Base-by-base conservation (phyloP, 2,113 vertebrate genomes). In the Cariama cristata region DNA sequence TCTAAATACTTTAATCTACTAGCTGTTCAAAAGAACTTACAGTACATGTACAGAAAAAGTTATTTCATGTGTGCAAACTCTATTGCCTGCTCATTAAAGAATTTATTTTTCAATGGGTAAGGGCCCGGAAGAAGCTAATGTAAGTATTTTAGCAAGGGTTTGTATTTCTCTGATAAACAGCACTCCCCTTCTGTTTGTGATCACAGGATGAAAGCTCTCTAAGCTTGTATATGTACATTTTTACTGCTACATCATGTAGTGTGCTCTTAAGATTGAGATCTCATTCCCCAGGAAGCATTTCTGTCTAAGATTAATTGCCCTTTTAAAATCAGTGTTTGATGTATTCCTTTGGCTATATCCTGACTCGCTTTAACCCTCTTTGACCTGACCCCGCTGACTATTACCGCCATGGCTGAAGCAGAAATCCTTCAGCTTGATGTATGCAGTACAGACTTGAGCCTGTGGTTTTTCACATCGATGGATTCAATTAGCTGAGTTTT, bases 251-350 rank as follows among this genome's bases (percentile, higher is more conserved):
- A 98, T 98, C 98, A 91, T 98, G 98, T 98, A 98, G 98, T 91
- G 87, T 98, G 96, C 97, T 98, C 98, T 98, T 98, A 98, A 98
- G 98, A 98, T 98, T 98, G 97, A 98, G 97, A 98, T 98, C 98
- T 98, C 97, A 90, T 97, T 98, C 98, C 96, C 96, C 98, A 98
- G 97, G 98, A 98, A 98, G 97, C 97, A 97, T 98, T 98, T 98
- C 98, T 98, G 97, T 96, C 95, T 93, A 98, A 98, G 98, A 98
- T 98, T 98, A 98, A 98, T 98, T 98, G 96, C 98, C 98, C 98
- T 98, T 99, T 98, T 98, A 98, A 98, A 98, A 98, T 98, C 96
- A 97, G 95, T 95, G 97, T 98, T 98, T 98, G 98, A 98, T 98
- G 98, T 98, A 98, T 98, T 98, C 94, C 96, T 98, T 95, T 98